Evolutionary conservation across 2,113 vertebrate species (phyloP).

Genomic region (Chaetodon trifascialis): DNA sequence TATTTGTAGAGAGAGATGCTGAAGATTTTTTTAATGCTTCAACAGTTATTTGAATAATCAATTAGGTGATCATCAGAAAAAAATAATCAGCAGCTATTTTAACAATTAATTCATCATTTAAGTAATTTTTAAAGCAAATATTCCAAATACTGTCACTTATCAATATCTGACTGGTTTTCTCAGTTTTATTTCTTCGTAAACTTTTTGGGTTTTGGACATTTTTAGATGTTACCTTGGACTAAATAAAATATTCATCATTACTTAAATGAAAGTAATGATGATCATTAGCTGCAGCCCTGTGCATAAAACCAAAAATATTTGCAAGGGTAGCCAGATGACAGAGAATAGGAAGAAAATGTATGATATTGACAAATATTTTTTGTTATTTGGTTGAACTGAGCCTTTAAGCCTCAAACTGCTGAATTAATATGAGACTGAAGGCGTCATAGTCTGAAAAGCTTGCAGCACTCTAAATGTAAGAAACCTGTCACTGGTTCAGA

Average conservation of each 20-base stretch:
- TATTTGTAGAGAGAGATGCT: neutral
- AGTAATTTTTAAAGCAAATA: neutral
- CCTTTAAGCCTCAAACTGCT: neutral
- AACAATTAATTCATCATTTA: no score
- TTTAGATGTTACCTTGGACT: neutral
- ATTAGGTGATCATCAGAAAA: no score
- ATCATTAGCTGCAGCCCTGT: neutral
- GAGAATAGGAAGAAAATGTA: no score
- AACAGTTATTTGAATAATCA: neutral
- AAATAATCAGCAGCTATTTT: no score
- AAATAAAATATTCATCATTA: no score
- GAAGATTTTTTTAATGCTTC: neutral
- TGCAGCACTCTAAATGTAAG: neutral
- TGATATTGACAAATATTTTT: neutral
- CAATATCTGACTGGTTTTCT: neutral
- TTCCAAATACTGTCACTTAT: neutral
- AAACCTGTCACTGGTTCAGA: neutral
- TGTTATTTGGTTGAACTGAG: neutral
- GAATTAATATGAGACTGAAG: neutral
- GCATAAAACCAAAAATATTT: neutral
- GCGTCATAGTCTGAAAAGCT: neutral
- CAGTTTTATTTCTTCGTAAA: neutral
- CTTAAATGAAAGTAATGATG: neutral
- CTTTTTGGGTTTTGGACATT: neutral
- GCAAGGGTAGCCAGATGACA: neutral